Evolutionary conservation across 2,888 invertebrate species (phyloP).

Genomic region (Drosophila multiciliata): DNA sequence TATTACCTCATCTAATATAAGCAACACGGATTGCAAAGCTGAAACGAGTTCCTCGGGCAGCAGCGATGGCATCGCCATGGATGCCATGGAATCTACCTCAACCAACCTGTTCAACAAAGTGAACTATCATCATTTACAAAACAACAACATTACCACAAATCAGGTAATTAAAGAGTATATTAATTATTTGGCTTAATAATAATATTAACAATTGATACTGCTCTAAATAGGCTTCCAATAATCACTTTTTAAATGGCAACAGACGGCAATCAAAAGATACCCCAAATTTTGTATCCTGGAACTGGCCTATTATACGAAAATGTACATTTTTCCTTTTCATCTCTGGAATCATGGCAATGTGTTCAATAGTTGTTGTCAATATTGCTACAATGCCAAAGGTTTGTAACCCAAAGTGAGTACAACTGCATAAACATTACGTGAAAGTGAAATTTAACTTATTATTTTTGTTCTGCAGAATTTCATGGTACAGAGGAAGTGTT

Average conservation of each 20-base stretch:
- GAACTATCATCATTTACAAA: conserved; percentile 83
- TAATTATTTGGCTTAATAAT: not conserved
- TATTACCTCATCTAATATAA: conserved; percentile 82
- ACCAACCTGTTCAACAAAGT: conserved; percentile 79
- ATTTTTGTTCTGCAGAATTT: conserved; percentile 84
- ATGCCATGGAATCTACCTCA: conserved; percentile 76
- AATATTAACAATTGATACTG: not conserved
- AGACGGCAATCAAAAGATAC: conserved; percentile 86
- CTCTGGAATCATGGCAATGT: conserved; percentile 90
- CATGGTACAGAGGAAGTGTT: conserved; percentile 93
- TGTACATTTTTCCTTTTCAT: conserved; percentile 90
- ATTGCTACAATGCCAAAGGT: conserved; percentile 90
- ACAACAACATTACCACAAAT: conserved; percentile 65
- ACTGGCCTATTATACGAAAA: conserved; percentile 92
- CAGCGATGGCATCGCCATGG: conserved; percentile 84
- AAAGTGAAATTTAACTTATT: not conserved
- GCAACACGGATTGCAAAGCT: conserved; percentile 67
- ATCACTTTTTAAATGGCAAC: conserved; percentile 86
- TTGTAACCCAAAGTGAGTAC: conserved; percentile 87
- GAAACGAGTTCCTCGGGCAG: conserved; percentile 83
- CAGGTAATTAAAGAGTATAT: conserved; percentile 65
- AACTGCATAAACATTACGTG: not conserved
- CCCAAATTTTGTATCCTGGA: conserved; percentile 90
- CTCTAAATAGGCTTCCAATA: conserved; percentile 86
- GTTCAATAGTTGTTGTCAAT: conserved; percentile 90